Evolutionary conservation across 2,797 vertebrate species (phyloP).

Genomic region (Mustela erminea): DNA sequence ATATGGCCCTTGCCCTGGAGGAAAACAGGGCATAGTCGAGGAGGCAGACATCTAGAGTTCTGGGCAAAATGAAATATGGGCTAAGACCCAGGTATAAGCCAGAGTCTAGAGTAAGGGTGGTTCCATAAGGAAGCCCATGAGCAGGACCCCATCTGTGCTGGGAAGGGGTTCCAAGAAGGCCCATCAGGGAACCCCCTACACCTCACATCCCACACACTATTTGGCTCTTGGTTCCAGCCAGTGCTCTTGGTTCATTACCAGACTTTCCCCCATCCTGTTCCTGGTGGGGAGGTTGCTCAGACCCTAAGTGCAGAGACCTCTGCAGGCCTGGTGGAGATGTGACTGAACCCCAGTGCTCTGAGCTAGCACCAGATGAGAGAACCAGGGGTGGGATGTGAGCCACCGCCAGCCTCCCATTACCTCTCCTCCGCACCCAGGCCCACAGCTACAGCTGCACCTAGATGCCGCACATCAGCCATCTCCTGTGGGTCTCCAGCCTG

Average conservation of each 20-base stretch:
- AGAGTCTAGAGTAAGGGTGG: not conserved
- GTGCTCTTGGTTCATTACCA: not conserved
- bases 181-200: not conserved
- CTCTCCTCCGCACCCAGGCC: conserved; percentile 10
- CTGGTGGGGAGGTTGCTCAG: not conserved
- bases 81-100: not conserved
- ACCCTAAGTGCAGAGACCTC: not conserved
- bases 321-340: not conserved
- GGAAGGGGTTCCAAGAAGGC: not conserved
- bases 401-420: not conserved
- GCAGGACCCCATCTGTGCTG: not conserved
- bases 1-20: not conserved
- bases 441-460: conserved; percentile 29
- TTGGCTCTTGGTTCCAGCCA: not conserved
- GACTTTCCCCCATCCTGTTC: not conserved
- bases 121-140: not conserved
- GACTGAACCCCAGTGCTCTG: not conserved
- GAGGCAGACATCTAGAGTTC: not conserved
- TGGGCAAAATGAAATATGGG: not conserved
- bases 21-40: not conserved
- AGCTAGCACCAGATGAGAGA: not conserved
- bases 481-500: conserved; percentile 61
- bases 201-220: not conserved
- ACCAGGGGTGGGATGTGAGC: not conserved
- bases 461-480: not conserved